Percentiles rank a stretch among this genome's conserved stretches.
These are phyloP conservation scores for Aleiodes testaceus DNA, from an alignment of 2,888 invertebrate species.

Conservation along the genomic window DNA sequence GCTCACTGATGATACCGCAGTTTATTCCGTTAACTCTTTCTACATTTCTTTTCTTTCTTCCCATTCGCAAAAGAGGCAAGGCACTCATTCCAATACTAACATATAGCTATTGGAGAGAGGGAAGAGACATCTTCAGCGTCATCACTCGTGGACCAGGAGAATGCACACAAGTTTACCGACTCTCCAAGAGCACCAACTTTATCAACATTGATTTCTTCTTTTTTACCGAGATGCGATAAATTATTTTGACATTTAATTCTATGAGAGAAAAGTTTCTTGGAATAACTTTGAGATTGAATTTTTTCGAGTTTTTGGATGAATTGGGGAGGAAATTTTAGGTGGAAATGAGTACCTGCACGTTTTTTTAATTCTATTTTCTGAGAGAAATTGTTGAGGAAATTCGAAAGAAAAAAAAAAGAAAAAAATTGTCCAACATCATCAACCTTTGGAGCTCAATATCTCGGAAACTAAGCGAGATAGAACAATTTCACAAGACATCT, in stretches of 20 bases:
- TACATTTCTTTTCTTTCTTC: not conserved
- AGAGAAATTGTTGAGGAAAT: too few species aligned
- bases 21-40: conserved; percentile 21
- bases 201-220: conserved; percentile 4
- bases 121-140: conserved; percentile 15
- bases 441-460: too few species aligned
- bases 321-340: too few species aligned
- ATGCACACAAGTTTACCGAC: not conserved
- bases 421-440: too few species aligned
- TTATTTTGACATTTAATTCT: too few species aligned
- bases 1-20: conserved; percentile 10
- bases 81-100: not conserved
- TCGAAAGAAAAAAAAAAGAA: too few species aligned
- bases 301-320: not conserved
- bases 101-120: too few species aligned
- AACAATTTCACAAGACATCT: too few species aligned
- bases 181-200: not conserved
- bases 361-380: not conserved
- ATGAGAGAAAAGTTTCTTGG: too few species aligned
- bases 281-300: too few species aligned
- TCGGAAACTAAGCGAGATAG: too few species aligned
- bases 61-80: conserved; percentile 1
- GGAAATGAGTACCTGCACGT: not conserved
- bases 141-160: conserved; percentile 19
- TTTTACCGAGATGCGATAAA: conserved; percentile 23